Evolutionary conservation across 2,113 vertebrate genomes (phyloP), one percentile per base, ranked within the genome.

Genomic region (Apaloderma vittatum): DNA sequence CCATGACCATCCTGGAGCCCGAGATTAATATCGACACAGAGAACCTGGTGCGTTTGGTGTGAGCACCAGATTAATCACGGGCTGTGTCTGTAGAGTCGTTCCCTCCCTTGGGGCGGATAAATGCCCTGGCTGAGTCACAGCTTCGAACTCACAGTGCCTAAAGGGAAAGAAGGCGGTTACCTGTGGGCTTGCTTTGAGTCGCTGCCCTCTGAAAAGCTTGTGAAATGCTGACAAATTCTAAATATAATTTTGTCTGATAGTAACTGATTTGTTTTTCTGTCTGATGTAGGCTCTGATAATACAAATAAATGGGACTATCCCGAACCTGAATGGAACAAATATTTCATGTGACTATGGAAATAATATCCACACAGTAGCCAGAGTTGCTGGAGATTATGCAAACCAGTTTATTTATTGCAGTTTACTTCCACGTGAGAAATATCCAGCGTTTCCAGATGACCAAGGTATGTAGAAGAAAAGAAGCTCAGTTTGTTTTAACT

Each of bases 251-350:
- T 75, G 48, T 79, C 48, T 73, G 32, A 12, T 78, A 76, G 43
- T 68, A 74, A 81, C 45, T 21, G 40, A 12, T 34, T 51, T 29
- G 2, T 55, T 84, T 48, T 37, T 93, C 70, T 67, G 34, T 93
- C 74, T 73, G 65, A 51, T 77, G 8, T 43, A 95, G 99, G 97
- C 98, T 62, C 98, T 99, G 86, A 99, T 99, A 80, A 99, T 99
- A 85, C 98, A 99, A 97, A 98, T 99, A 92, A 98, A 99, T 7
- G 99, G 99, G 83, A 99, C 98, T 37, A 98, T 99, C 80, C 99
- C 99, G 0, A 98, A 99, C 95, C 97, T 99, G 95, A 98, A 97
- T 3, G 98, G 98, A 82, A 98, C 99, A 92, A 96, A 97, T n/a
- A 99, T 99, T 96, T 98, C 99, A 54, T 99, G 99, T 80, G 99